phyloP scores from a whole-genome alignment of 2,888 invertebrate genomes.

The Oscheius onirici region DNA sequence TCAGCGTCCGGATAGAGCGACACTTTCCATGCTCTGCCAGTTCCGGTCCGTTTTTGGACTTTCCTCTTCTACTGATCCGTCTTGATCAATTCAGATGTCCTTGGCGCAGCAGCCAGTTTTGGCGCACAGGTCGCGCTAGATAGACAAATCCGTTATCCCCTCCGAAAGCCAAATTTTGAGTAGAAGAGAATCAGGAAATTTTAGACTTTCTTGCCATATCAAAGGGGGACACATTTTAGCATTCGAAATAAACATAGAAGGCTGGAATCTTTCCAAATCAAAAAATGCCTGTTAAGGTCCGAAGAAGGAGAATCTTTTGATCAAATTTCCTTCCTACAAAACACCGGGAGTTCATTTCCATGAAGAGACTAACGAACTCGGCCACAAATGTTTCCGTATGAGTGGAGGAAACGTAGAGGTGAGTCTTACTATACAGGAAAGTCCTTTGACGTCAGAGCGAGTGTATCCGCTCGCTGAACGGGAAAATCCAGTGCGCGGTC shows the following conservation, averaged over 20 bases:
- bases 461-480: conserved; percentile 23
- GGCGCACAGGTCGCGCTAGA: conserved; percentile 1
- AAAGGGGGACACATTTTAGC: no score
- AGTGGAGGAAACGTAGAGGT: conserved; percentile 70
- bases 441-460: conserved; percentile 13
- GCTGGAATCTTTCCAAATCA: no score
- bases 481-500: conserved; percentile 19
- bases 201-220: no score
- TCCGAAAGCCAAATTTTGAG: neutral
- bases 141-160: conserved; percentile 14
- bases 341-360: conserved; percentile 57
- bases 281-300: conserved; percentile 51
- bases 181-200: no score
- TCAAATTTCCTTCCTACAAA: conserved; percentile 71
- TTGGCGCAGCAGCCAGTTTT: conserved; percentile 22
- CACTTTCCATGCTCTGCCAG: conserved; percentile 70
- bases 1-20: conserved; percentile 67
- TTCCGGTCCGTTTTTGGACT: conserved; percentile 56
- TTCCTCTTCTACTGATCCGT: conserved; percentile 8
- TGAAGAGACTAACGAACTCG: conserved; percentile 52
- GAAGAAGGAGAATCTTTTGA: conserved; percentile 60
- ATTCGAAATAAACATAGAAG: no score
- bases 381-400: conserved; percentile 70
- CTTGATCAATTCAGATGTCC: conserved; percentile 6
- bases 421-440: conserved; percentile 3